Percentiles rank a stretch among this genome's conserved stretches.
Conservation (phyloP, 2,888 invertebrate genomes). For the Morpho helenor region DNA sequence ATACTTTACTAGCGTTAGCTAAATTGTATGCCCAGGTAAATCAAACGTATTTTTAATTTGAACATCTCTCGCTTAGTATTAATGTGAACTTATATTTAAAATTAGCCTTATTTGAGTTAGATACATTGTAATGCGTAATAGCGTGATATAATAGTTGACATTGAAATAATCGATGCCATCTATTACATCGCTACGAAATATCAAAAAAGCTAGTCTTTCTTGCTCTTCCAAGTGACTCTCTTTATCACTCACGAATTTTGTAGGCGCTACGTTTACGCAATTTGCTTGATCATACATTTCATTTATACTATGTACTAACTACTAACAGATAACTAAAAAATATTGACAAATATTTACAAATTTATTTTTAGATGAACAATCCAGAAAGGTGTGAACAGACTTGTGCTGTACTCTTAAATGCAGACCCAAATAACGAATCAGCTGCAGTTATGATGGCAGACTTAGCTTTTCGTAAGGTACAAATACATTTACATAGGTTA, state of each 20-base stretch:
- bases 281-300: too few relatives aligned
- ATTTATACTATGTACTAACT: too few relatives aligned
- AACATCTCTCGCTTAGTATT: not conserved
- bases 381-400: constrained; percentile 93
- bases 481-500: not conserved
- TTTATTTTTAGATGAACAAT: constrained; percentile 83
- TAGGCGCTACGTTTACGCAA: too few relatives aligned
- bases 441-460: constrained; percentile 98
- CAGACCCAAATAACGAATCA: constrained; percentile 93
- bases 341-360: not conserved
- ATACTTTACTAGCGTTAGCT: constrained; percentile 85
- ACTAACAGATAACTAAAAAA: not conserved
- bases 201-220: too few relatives aligned
- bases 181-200: too few relatives aligned
- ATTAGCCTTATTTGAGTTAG: too few relatives aligned
- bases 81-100: too few relatives aligned
- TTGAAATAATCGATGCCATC: too few relatives aligned
- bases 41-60: constrained; percentile 12
- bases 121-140: too few relatives aligned
- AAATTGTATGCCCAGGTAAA: constrained; percentile 88
- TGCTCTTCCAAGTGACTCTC: too few relatives aligned
- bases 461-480: constrained; percentile 90
- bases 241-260: too few relatives aligned
- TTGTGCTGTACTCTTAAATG: constrained; percentile 88
- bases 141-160: too few relatives aligned